Base-by-base conservation (phyloP, 2,797 vertebrate genomes). In the Smutsia gigantea region DNA sequence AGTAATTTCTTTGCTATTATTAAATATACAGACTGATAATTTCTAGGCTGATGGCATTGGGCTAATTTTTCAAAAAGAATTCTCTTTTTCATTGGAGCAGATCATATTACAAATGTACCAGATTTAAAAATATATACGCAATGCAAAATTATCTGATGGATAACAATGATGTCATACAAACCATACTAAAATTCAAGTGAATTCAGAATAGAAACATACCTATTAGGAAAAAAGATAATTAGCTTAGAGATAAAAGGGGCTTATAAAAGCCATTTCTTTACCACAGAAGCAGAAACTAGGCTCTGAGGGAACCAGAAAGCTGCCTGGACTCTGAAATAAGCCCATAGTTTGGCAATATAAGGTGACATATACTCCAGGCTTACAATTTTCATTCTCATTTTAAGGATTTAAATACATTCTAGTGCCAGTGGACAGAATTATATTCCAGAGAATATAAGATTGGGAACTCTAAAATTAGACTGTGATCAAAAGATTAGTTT, bases 401-500 rank as follows among this genome's bases (percentile, higher is more conserved):
- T 94, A 96, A 90, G 94, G 19, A 81, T 96, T 93, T 97, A 96
- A 95, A 96, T 77, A 93, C 96, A 42, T 97, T 97, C 55, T 94
- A 61, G 11, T 97, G 72, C 81, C 75, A 95, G 17, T 93, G 71
- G 89, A 86, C n/a, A 93, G 31, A 83, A 93, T 93, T 77, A 37
- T 96, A 95, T 90, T 97, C 59, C 90, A 98, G 92, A 94, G 17
- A 97, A 96, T 97, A 37, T 85, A 94, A 95, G 75, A 93, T 96
- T 97, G 17, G 96, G 57, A 97, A 74, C 29, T 11, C 21, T 94
- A 91, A 95, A 92, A 91, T 84, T 93, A 95, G 51, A 86, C 63
- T 96, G 77, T 90, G 42, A 86, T 96, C 61, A 95, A 37, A 71
- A 71, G 91, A 95, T 72, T 89, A 98, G 51, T 93, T 95, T 82